Conservation (phyloP, 2,888 invertebrate species). For the Alentia gelatinosa region DNA sequence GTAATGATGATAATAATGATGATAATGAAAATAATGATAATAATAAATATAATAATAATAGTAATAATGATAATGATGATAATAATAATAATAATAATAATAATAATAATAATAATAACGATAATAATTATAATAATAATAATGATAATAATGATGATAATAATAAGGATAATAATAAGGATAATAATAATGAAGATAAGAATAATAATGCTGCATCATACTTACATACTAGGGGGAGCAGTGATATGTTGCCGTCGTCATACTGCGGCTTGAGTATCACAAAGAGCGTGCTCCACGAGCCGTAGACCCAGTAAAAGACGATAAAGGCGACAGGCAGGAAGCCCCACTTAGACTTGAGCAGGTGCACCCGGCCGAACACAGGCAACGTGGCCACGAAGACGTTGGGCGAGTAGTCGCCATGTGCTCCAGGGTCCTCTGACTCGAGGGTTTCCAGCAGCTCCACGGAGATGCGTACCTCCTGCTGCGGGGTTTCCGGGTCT, state of each 20-base stretch:
- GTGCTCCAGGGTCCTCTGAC: not conserved
- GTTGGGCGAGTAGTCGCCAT: constrained; percentile 36
- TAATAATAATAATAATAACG: too few relatives aligned
- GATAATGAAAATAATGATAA: too few relatives aligned
- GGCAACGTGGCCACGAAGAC: constrained; percentile 53
- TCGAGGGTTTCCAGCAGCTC: not conserved
- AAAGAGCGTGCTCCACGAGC: constrained; percentile 70
- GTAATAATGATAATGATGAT: too few relatives aligned
- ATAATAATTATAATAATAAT: too few relatives aligned
- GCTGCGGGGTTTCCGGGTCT: not conserved
- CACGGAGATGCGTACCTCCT: not conserved
- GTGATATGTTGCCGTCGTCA: constrained; percentile 68
- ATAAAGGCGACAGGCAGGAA: constrained; percentile 67
- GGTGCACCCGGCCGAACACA: constrained; percentile 55
- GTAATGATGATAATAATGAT: too few relatives aligned
- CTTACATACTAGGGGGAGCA: constrained; percentile 70
- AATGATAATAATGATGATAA: too few relatives aligned
- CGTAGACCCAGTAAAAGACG: constrained; percentile 76
- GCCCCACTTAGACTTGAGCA: constrained; percentile 67
- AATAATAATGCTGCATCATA: not conserved
- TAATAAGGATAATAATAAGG: too few relatives aligned
- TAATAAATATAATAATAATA: too few relatives aligned
- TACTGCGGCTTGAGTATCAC: constrained; percentile 75
- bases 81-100: too few relatives aligned
- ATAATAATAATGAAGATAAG: too few relatives aligned